Conservation (phyloP, 2,797 vertebrate genomes). For the Glyptemys insculpta region DNA sequence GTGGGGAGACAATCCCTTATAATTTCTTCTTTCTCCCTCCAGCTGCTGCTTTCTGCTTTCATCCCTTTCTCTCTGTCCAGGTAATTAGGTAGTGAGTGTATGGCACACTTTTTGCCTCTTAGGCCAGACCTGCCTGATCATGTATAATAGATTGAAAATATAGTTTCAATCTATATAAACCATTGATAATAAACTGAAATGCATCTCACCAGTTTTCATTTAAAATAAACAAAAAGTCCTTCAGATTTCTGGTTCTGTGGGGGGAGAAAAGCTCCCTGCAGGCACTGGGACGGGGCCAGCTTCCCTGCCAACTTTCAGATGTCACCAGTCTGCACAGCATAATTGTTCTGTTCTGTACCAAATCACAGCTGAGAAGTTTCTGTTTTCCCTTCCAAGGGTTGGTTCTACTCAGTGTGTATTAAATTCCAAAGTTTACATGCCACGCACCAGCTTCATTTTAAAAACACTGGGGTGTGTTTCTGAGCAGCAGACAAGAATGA, state of each 20-base stretch:
- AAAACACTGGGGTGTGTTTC: accelerated
- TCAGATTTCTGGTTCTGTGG: background rate
- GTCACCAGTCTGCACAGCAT: accelerated
- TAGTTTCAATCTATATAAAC: background rate
- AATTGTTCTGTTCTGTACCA: background rate
- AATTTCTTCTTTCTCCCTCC: accelerated
- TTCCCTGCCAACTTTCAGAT: slow-evolving; percentile 14
- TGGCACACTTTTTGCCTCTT: accelerated
- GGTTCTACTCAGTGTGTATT: background rate
- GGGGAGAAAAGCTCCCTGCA: background rate
- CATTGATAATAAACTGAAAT: background rate
- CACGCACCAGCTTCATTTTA: accelerated
- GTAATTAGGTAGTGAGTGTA: background rate
- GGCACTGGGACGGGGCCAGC: background rate
- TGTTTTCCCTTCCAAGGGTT: accelerated
- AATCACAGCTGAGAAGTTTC: background rate
- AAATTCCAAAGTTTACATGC: background rate
- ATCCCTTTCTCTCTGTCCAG: accelerated
- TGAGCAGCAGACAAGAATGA: background rate
- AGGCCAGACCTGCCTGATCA: background rate
- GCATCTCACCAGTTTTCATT: background rate
- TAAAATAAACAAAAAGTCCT: background rate
- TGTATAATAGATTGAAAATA: background rate
- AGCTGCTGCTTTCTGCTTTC: background rate
- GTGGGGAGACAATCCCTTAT: background rate